phyloP scores from a whole-genome alignment of 2,888 invertebrate genomes.

The Cacoxenus indagator region DNA sequence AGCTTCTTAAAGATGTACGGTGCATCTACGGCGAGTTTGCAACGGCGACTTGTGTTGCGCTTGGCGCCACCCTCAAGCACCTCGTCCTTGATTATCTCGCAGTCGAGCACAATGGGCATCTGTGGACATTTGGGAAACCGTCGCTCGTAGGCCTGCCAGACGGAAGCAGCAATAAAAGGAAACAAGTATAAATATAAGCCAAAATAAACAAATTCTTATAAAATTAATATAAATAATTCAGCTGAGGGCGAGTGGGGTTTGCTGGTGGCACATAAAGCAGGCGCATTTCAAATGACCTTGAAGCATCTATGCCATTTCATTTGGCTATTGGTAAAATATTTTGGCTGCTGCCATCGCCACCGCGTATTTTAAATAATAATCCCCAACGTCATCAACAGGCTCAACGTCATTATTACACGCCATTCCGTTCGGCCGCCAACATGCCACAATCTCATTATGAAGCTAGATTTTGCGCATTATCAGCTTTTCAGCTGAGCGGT shows the following conservation, averaged over 20 bases:
- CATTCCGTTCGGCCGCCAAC: neutral
- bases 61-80: constrained; percentile 83
- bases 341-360: neutral
- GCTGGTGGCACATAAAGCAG: neutral
- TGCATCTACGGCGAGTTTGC: constrained; percentile 92
- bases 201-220: no score
- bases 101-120: constrained; percentile 94
- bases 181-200: neutral
- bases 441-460: neutral
- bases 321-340: neutral
- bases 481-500: neutral
- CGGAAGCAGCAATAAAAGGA: neutral
- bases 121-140: constrained; percentile 94
- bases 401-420: neutral
- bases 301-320: neutral
- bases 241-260: no score
- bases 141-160: constrained; percentile 87
- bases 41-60: constrained; percentile 85
- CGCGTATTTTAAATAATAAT: neutral
- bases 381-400: neutral
- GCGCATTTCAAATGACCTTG: constrained; percentile 6
- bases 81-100: constrained; percentile 83
- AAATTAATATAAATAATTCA: no score
- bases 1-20: constrained; percentile 96
- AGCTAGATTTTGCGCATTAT: neutral